phyloP scores from a whole-genome alignment of 2,113 vertebrate species.

The Dryoscopus gambensis region DNA sequence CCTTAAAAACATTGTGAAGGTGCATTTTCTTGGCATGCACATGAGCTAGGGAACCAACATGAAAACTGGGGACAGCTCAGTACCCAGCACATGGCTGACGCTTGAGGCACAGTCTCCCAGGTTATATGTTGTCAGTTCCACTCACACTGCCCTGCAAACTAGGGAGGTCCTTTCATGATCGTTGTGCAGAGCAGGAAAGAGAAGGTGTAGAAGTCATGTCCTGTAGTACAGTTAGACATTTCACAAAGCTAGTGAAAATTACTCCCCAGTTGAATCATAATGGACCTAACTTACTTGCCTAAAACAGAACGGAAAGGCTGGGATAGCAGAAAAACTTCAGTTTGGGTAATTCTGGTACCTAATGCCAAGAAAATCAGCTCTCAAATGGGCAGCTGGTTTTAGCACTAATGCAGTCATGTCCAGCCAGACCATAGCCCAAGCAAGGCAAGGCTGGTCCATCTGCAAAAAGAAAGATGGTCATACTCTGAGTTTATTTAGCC shows the following conservation, averaged over 20 bases:
- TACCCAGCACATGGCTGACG: neutral
- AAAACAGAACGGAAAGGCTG: neutral
- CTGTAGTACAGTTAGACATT: neutral
- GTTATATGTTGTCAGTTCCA: neutral
- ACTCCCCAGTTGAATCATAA: neutral
- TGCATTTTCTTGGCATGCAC: neutral
- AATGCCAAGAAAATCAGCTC: neutral
- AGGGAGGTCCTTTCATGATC: neutral
- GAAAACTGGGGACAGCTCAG: neutral
- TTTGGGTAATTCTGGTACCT: neutral
- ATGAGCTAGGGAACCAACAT: neutral
- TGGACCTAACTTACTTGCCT: neutral
- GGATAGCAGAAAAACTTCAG: neutral
- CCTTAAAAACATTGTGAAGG: neutral
- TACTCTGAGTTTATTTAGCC: neutral
- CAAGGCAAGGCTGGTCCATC: neutral
- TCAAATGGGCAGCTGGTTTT: neutral
- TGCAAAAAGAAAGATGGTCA: neutral
- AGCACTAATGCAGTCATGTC: neutral
- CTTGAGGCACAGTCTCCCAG: neutral
- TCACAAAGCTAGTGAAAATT: neutral
- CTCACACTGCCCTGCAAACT: neutral
- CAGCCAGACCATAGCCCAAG: neutral
- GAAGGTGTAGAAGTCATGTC: neutral
- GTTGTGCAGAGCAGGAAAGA: neutral